These are phyloP conservation scores for Anthopleura sola DNA, from an alignment of 64 coral and sea anemone genomes.

Conservation along the genomic window DNA sequence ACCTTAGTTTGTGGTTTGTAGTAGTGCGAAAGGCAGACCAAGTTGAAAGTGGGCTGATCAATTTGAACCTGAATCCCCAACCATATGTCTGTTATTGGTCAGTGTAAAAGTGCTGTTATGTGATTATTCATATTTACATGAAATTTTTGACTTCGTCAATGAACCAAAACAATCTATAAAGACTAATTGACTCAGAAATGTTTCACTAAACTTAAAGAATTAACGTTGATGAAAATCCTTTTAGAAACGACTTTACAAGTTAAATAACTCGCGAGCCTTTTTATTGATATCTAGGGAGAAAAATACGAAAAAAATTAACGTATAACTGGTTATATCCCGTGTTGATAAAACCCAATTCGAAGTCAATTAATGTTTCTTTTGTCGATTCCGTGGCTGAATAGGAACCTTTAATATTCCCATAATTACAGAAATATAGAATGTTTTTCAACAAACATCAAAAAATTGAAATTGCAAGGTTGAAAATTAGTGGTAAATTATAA, in stretches of 20 bases:
- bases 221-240: background rate
- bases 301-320: background rate
- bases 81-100: background rate
- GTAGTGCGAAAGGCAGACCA: background rate
- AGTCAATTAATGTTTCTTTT: background rate
- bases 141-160: background rate
- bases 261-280: background rate
- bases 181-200: background rate
- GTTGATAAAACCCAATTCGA: background rate
- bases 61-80: background rate
- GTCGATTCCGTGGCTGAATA: background rate
- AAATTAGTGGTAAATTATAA: background rate
- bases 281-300: background rate
- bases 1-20: background rate
- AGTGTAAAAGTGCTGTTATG: background rate
- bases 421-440: background rate
- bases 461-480: background rate
- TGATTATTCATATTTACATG: background rate
- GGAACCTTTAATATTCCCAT: background rate
- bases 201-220: background rate
- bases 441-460: background rate
- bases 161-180: background rate
- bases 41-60: background rate
- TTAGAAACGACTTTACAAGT: background rate
- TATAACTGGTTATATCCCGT: conserved; percentile 1